Conservation (phyloP, 1,140 invertebrate species). For the Hylaeus volcanicus region DNA sequence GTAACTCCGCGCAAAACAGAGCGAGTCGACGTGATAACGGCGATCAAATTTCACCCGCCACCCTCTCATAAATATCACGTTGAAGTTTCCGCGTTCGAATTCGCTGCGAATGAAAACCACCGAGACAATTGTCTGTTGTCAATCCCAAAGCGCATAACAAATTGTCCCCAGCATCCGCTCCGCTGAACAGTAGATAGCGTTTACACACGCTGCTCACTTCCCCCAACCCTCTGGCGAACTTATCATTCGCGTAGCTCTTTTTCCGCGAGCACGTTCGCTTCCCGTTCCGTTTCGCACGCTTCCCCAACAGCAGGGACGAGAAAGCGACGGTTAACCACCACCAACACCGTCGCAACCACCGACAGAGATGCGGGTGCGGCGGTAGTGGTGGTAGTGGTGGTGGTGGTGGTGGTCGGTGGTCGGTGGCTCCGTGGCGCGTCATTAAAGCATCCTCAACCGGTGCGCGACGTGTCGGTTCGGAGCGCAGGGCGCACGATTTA, state of each 20-base stretch:
- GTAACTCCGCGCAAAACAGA: no score
- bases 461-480: neutral
- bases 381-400: neutral
- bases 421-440: conserved; percentile 38
- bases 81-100: neutral
- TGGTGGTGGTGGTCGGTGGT: conserved; percentile 1
- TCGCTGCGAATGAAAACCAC: neutral
- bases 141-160: neutral
- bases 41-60: no score
- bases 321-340: conserved; percentile 37
- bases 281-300: neutral
- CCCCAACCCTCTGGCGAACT: neutral
- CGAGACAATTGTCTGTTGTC: conserved; percentile 6
- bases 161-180: conserved; percentile 2
- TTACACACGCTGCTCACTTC: neutral
- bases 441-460: conserved; percentile 56
- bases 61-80: no score
- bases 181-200: neutral
- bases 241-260: conserved; percentile 6
- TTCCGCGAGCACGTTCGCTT: neutral
- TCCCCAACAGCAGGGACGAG: neutral
- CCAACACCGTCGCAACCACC: conserved; percentile 10
- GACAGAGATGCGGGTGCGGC: neutral
- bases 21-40: no score
- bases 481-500: conserved; percentile 57